Conservation (phyloP, 2,888 invertebrate genomes). For the Lasioglossum zephyrum region DNA sequence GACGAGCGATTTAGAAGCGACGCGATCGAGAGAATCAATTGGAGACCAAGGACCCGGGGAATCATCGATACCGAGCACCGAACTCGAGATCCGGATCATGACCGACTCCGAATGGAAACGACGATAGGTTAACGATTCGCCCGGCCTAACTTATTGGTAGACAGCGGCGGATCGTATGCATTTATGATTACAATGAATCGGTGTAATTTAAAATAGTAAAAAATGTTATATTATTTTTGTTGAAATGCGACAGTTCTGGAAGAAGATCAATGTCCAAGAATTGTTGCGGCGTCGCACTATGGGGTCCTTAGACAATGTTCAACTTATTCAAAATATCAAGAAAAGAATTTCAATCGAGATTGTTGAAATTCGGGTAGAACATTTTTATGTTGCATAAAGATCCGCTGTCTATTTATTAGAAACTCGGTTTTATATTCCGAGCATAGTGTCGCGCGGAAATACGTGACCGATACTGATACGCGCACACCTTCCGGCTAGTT, state of each 20-base stretch:
- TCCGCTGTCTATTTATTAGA: background rate
- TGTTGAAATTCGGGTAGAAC: too few relatives aligned
- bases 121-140: background rate
- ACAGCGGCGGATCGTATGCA: too few relatives aligned
- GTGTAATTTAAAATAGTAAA: too few relatives aligned
- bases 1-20: slow-evolving; percentile 34
- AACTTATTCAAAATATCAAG: too few relatives aligned
- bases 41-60: slow-evolving; percentile 19
- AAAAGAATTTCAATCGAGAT: too few relatives aligned
- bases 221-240: too few relatives aligned
- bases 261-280: too few relatives aligned
- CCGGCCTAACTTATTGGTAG: background rate
- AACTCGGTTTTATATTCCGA: slow-evolving; percentile 20
- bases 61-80: background rate
- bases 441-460: slow-evolving; percentile 21
- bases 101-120: background rate
- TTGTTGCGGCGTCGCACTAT: too few relatives aligned
- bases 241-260: too few relatives aligned
- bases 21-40: slow-evolving; percentile 29
- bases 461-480: slow-evolving; percentile 23
- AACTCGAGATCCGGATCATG: background rate
- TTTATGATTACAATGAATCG: too few relatives aligned
- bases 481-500: background rate
- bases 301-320: too few relatives aligned
- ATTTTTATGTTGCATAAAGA: too few relatives aligned